Conservation (phyloP, 2,113 vertebrate species). For the Cromileptes altivelis region DNA sequence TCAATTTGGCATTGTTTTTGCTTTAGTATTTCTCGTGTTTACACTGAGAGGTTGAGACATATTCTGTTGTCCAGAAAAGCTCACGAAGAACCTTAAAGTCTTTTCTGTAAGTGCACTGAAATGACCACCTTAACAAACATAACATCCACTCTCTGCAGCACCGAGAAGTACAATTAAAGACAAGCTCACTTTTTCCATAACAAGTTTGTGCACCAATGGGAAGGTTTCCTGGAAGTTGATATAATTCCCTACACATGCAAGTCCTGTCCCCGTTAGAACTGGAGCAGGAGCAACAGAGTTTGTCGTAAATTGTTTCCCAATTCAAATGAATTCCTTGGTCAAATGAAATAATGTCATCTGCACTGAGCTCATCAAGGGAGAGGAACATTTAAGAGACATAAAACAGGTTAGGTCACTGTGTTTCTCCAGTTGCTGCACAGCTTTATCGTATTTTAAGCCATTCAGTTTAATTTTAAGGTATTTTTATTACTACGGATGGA, state of each 20-base stretch:
- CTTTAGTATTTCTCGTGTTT: conserved; percentile 46
- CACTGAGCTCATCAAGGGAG: conserved; percentile 17
- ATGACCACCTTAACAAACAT: conserved; percentile 43
- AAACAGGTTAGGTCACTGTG: neutral
- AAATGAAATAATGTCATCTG: conserved; percentile 50
- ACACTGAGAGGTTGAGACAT: conserved; percentile 24
- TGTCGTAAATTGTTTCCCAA: conserved; percentile 43
- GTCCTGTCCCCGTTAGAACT: conserved; percentile 44
- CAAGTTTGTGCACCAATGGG: conserved; percentile 44
- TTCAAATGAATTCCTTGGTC: conserved; percentile 53
- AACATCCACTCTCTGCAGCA: conserved; percentile 42
- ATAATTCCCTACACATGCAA: conserved; percentile 68
- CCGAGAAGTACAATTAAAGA: conserved; percentile 44
- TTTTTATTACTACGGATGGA: neutral
- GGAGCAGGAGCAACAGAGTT: conserved; percentile 53
- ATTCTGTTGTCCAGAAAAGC: conserved; percentile 22
- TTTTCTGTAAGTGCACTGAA: conserved; percentile 34
- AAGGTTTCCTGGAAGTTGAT: conserved; percentile 62
- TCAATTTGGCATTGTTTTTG: conserved; percentile 39
- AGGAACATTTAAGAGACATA: conserved; percentile 5
- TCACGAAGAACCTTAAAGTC: neutral
- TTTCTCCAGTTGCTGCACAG: conserved; percentile 9
- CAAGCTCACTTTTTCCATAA: conserved; percentile 63
- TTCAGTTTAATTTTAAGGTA: conserved; percentile 3
- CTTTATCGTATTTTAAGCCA: conserved; percentile 19